phyloP scores from a whole-genome alignment of 2,888 invertebrate species.

The Andrena camellia region DNA sequence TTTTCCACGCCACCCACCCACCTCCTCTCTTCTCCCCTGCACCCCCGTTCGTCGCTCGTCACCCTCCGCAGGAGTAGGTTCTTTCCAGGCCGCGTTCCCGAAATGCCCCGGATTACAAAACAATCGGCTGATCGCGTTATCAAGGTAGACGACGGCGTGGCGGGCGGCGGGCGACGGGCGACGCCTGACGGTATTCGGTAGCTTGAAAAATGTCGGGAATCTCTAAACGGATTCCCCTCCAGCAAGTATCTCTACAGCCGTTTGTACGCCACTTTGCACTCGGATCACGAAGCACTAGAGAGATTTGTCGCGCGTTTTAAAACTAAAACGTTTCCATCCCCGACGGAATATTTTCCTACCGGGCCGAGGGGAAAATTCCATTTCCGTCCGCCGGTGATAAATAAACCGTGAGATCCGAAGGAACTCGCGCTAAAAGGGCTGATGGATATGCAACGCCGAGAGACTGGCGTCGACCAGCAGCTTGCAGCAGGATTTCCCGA shows the following conservation, averaged over 20 bases:
- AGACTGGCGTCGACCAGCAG: not conserved
- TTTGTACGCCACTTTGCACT: slow-evolving; percentile 36
- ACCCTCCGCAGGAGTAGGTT: not conserved
- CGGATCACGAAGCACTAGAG: slow-evolving; percentile 58
- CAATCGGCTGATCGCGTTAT: no score
- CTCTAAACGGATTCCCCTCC: slow-evolving; percentile 42
- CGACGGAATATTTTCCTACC: slow-evolving; percentile 11
- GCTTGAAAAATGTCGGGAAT: slow-evolving; percentile 38
- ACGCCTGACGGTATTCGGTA: not conserved
- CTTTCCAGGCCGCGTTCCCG: not conserved
- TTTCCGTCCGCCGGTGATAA: slow-evolving; percentile 18
- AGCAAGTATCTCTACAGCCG: slow-evolving; percentile 17
- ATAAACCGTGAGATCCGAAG: slow-evolving; percentile 4
- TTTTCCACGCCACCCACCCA: slow-evolving; percentile 23
- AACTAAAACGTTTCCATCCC: slow-evolving; percentile 35
- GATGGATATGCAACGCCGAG: not conserved
- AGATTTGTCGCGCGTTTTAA: slow-evolving; percentile 57
- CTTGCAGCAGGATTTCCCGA: slow-evolving; percentile 11
- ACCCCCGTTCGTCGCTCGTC: not conserved
- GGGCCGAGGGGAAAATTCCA: slow-evolving; percentile 5
- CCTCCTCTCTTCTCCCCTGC: not conserved
- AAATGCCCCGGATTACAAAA: not conserved
- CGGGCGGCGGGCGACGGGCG: not conserved
- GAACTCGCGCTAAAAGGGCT: not conserved
- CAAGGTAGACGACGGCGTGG: no score